phyloP scores from a whole-genome alignment of 2,888 invertebrate species.

The Polydrusus cervinus region DNA sequence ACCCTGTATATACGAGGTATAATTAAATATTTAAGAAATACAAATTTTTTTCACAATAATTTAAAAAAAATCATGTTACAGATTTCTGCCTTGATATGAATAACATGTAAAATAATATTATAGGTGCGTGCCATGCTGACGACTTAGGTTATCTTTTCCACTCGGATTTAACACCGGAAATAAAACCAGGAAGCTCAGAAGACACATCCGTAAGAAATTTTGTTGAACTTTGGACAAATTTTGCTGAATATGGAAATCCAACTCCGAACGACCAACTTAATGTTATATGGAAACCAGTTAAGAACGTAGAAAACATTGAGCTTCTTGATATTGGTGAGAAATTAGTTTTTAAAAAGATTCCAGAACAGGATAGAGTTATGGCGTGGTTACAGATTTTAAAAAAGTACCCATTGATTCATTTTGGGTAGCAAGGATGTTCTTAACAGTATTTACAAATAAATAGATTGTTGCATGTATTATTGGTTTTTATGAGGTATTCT shows the following conservation, averaged over 20 bases:
- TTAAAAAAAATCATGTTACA: too few relatives aligned
- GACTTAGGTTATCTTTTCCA: slow-evolving; percentile 53
- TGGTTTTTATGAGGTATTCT: too few relatives aligned
- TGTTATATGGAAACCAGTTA: slow-evolving; percentile 60
- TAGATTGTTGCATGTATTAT: neutral
- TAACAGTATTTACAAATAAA: neutral
- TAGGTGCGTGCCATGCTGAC: slow-evolving; percentile 51
- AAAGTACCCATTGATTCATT: slow-evolving; percentile 4
- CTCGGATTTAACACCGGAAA: slow-evolving; percentile 28
- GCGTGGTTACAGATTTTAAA: slow-evolving; percentile 58
- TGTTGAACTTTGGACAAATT: slow-evolving; percentile 55
- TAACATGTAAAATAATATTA: neutral
- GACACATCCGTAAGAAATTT: slow-evolving; percentile 45
- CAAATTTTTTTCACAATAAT: too few relatives aligned
- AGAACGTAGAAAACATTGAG: slow-evolving; percentile 47
- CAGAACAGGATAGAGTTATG: slow-evolving; percentile 58
- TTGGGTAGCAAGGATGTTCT: neutral
- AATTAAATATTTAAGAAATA: too few relatives aligned
- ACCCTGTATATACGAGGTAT: too few relatives aligned
- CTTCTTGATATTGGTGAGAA: slow-evolving; percentile 61
- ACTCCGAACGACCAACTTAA: slow-evolving; percentile 51
- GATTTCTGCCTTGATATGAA: too few relatives aligned
- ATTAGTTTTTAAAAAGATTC: slow-evolving; percentile 56
- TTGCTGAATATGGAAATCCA: slow-evolving; percentile 48
- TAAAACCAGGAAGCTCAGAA: slow-evolving; percentile 44